Base-by-base conservation (phyloP, 2,797 vertebrate genomes). In the Squalus acanthias region DNA sequence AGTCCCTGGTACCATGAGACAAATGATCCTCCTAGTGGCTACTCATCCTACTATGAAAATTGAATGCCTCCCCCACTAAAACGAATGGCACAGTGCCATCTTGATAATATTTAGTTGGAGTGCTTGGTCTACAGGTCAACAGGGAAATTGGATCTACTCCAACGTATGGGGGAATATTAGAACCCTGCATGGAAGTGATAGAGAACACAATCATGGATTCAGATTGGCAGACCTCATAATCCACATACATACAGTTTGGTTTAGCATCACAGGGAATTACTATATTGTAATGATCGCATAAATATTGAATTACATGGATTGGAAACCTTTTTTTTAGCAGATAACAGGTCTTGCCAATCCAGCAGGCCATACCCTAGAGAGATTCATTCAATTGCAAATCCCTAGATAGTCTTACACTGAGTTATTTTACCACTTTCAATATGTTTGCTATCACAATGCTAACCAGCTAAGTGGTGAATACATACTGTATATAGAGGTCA, bases 281-380 rank as follows among this genome's bases (percentile, higher is more conserved):
- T 76, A 50, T 72, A 95, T 95, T 95, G 94, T 95, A 95, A 95
- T 95, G 94, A 76, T 95, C 94, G 53, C 94, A 95, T 95, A 95
- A 95, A 95, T 95, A 95, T 95, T 95, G 94, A 95, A 95, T 95
- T 95, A 95, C 94, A 95, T 53, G 94, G 94, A 95, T 95, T 95
- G 94, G 94, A 95, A 95, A 95, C 94, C 70, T 74, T 76, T 95
- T 95, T 95, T 95, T 95, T 72, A 74, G 94, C 50, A 76, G 94
- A 95, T 95, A 95, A 95, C 94, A 13, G 70, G 70, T 74, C 94
- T 70, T 95, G 70, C 94, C 94, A 95, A 76, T 95, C 94, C 94
- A 95, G 26, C 94, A 76, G 69, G 70, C 94, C 94, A 95, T 95
- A 95, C 94, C 94, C 94, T 95, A 72, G 94, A 95, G 94, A 95